Evolutionary conservation across 2,113 vertebrate genomes (phyloP).

Genomic region (Lampris megalopsis): DNA sequence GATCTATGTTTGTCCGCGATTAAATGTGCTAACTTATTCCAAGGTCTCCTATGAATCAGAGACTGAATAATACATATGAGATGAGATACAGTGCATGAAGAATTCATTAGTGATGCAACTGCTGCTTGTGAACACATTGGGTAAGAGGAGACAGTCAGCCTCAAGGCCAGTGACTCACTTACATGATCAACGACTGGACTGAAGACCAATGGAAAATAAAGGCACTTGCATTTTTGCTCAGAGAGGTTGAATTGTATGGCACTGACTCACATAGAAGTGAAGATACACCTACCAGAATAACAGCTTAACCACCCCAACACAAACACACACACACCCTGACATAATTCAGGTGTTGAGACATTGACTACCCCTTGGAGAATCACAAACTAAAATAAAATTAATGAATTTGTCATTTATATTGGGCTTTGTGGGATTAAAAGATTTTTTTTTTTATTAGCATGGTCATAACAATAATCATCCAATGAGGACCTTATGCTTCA

Average conservation of each 20-base stretch:
- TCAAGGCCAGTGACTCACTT: slow-evolving; percentile 49
- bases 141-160: slow-evolving; percentile 26
- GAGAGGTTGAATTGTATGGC: neutral
- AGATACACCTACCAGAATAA: neutral
- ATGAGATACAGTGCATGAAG: slow-evolving; percentile 39
- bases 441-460: neutral
- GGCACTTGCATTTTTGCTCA: neutral
- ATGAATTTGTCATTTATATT: slow-evolving; percentile 22
- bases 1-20: neutral
- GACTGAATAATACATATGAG: slow-evolving; percentile 30
- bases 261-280: neutral
- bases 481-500: neutral
- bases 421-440: neutral
- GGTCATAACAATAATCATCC: neutral
- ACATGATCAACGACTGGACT: slow-evolving; percentile 32
- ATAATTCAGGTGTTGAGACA: slow-evolving; percentile 16
- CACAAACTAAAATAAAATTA: slow-evolving; percentile 1
- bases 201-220: slow-evolving; percentile 4
- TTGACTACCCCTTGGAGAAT: slow-evolving; percentile 37
- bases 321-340: slow-evolving; percentile 16
- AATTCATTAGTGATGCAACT: slow-evolving; percentile 48
- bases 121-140: slow-evolving; percentile 24
- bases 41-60: slow-evolving; percentile 46
- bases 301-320: neutral
- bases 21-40: slow-evolving; percentile 30